Evolutionary conservation across 1,140 invertebrate genomes (phyloP).

Genomic region (Stegodyphus dumicola): DNA sequence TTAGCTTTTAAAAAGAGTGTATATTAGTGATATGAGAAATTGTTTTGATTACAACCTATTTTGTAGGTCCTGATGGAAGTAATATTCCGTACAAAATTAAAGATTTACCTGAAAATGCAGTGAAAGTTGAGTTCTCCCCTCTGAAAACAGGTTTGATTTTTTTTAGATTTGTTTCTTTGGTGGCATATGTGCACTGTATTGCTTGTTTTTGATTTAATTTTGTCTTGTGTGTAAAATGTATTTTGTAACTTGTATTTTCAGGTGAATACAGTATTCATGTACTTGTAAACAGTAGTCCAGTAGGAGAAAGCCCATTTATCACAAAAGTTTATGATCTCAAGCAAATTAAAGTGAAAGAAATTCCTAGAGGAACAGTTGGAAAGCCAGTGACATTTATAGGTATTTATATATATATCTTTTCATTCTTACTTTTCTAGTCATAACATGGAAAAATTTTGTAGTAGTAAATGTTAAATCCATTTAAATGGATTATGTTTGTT

Average conservation of each 20-base stretch:
- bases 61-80: slow-evolving; percentile 61
- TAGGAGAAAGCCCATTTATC: slow-evolving; percentile 89
- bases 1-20: too few relatives aligned
- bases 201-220: neutral
- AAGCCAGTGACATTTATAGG: slow-evolving; percentile 94
- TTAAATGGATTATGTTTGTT: too few relatives aligned
- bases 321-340: slow-evolving; percentile 95
- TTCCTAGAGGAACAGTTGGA: slow-evolving; percentile 88
- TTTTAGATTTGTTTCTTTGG: neutral
- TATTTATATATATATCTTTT: slow-evolving; percentile 68
- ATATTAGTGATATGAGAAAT: too few relatives aligned
- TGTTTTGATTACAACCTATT: neutral
- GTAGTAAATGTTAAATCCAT: too few relatives aligned
- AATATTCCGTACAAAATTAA: slow-evolving; percentile 52
- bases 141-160: slow-evolving; percentile 49
- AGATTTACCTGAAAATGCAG: slow-evolving; percentile 61
- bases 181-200: neutral
- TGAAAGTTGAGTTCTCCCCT: slow-evolving; percentile 56
- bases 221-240: neutral
- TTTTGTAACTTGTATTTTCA: slow-evolving; percentile 65
- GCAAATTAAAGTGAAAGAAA: slow-evolving; percentile 93
- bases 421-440: too few relatives aligned
- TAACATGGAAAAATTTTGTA: too few relatives aligned
- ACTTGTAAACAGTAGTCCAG: slow-evolving; percentile 77
- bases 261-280: slow-evolving; percentile 92